Evolutionary conservation across 1,140 invertebrate genomes (phyloP), one percentile per base, ranked within the genome.

Genomic region (Cydia amplana): DNA sequence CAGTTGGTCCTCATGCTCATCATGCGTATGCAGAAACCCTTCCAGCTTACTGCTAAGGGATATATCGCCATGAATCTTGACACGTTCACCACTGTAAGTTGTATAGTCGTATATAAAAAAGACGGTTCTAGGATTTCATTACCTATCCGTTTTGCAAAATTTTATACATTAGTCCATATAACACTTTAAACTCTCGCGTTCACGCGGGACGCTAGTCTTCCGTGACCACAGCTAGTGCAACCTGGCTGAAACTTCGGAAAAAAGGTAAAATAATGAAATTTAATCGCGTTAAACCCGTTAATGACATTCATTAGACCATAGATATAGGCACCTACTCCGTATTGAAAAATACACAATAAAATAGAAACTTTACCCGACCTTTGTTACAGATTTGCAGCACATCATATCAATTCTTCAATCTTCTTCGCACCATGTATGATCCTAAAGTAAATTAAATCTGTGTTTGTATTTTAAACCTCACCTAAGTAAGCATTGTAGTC

Each of bases 341-440:
- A 43, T 43, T 43, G 16, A 60, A 60, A 60, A 60, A 60, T 60
- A 49, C 51, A 23, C 9, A 14, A 46, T 7, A 3, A 18, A n/a
- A 55, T 18, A 55, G 16, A 6, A 23, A 60, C 23, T 20, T 20
- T 60, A 23, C n/a, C 20, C 7, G 18, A 60, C 2, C 60, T 70
- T 81, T 63, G 14, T 93, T 92, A 83, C 88, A 92, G 91, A 87
- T 93, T 72, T 89, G 86, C 77, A 91, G 86, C 43, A 80, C 85
- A 40, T 91, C 90, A 0, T 92, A 88, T 75, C 87, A 90, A 74
- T 84, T 87, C 10, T 93, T 89, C 60, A 91, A 89, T 74, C 79
- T 93, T 67, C 65, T 93, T 23, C 87, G 82, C 23, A 91, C 86
- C 32, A 65, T 84, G 16, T 92, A 89, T 67, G 9, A 64, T 14